phyloP scores from a whole-genome alignment of 2,888 invertebrate genomes.

The Thereva nobilitata region DNA sequence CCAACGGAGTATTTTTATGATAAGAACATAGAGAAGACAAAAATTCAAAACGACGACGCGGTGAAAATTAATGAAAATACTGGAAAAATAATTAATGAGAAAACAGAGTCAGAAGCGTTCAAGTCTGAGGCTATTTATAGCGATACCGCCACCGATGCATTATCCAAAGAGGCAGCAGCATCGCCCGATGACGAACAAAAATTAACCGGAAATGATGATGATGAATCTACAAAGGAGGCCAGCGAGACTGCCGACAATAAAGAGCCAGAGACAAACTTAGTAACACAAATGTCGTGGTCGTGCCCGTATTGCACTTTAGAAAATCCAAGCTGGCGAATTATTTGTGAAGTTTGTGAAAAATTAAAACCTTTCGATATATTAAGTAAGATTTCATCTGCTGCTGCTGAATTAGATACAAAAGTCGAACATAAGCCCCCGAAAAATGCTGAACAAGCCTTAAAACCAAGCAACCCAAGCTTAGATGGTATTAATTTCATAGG shows the following conservation, averaged over 20 bases:
- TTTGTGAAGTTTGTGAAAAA: conserved; percentile 65
- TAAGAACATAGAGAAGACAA: conserved; percentile 10
- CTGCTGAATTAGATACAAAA: no score
- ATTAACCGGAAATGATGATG: no score
- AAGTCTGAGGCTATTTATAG: not conserved
- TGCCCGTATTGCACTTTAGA: conserved; percentile 66
- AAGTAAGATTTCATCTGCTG: not conserved
- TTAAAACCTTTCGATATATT: conserved; percentile 57
- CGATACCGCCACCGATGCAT: no score
- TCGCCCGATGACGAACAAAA: no score
- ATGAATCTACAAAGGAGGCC: not conserved
- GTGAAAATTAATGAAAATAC: conserved; percentile 6
- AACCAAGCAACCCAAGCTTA: no score
- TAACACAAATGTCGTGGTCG: conserved; percentile 57
- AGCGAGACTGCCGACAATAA: conserved; percentile 1
- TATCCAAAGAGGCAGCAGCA: no score
- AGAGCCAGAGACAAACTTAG: not conserved
- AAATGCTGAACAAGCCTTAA: no score
- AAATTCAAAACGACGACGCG: conserved; percentile 12
- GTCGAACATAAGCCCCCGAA: no score
- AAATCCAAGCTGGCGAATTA: conserved; percentile 66
- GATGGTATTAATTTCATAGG: no score
- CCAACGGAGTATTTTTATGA: conserved; percentile 37
- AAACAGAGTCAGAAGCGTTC: not conserved
- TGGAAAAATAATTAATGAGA: conserved; percentile 8